These are phyloP conservation scores for Apteryx owenii DNA, from an alignment of 2,113 vertebrate genomes.

Conservation along the genomic window DNA sequence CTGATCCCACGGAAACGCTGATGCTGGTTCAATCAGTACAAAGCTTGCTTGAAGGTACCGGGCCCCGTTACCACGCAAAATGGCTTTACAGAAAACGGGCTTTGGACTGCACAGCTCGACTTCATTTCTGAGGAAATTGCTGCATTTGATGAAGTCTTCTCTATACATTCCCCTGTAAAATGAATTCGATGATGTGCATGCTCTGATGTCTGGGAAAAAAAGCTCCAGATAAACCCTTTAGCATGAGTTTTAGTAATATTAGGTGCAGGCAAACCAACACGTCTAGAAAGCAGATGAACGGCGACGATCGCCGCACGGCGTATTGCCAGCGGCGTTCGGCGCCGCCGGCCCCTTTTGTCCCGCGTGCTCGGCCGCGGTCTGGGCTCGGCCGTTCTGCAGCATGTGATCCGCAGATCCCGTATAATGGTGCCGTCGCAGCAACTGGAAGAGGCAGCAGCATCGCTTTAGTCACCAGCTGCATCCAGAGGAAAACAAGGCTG, in stretches of 20 bases:
- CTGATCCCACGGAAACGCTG: background rate
- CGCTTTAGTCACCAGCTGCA: background rate
- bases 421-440: accelerated
- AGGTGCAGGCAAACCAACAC: background rate
- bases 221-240: no score
- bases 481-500: background rate
- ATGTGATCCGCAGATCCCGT: accelerated
- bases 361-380: background rate
- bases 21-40: accelerated
- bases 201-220: no score
- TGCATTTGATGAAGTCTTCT: background rate
- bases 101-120: background rate
- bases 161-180: accelerated
- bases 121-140: accelerated
- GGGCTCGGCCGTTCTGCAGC: background rate
- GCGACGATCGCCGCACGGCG: background rate
- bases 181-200: background rate
- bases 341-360: no score
- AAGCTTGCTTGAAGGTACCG: background rate
- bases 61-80: background rate
- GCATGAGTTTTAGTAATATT: no score
- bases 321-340: background rate
- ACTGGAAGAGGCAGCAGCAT: background rate
- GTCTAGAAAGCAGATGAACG: accelerated
- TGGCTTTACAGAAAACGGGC: background rate